phyloP scores from a whole-genome alignment of 2,797 vertebrate species.

The Scomberomorus guttatus region DNA sequence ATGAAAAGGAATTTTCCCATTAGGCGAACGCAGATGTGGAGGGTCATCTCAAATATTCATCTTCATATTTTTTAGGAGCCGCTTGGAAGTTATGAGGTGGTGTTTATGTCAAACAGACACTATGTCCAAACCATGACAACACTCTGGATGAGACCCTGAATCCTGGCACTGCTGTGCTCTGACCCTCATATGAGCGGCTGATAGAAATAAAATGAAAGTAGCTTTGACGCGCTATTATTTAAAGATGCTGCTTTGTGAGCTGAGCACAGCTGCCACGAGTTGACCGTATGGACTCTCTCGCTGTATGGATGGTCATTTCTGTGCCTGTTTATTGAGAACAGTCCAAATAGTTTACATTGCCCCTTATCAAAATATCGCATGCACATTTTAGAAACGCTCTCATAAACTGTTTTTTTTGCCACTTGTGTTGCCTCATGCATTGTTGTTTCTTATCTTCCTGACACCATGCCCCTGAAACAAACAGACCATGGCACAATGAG shows the following conservation, averaged over 20 bases:
- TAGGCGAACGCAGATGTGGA: constrained; percentile 32
- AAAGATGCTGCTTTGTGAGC: constrained; percentile 39
- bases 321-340: constrained; percentile 61
- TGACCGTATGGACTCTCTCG: neutral
- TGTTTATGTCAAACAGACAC: constrained; percentile 1
- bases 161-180: neutral
- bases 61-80: constrained; percentile 22
- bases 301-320: constrained; percentile 22
- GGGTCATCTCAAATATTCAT: constrained; percentile 20
- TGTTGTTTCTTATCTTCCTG: constrained; percentile 79
- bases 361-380: constrained; percentile 75
- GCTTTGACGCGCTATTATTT: constrained; percentile 1
- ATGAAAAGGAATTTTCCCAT: constrained; percentile 45
- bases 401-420: constrained; percentile 70
- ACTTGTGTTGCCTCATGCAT: constrained; percentile 60
- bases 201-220: constrained; percentile 5
- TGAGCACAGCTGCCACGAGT: constrained; percentile 12
- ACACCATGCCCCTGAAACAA: constrained; percentile 75
- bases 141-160: neutral
- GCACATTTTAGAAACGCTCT: constrained; percentile 62
- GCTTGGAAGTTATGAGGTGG: neutral
- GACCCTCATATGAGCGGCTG: constrained; percentile 19
- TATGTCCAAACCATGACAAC: constrained; percentile 10
- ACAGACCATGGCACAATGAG: constrained; percentile 70
- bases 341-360: constrained; percentile 71